Evolutionary conservation across 2,888 invertebrate genomes (phyloP), one percentile per base, ranked within the genome.

Genomic region (Pyrrhosoma nymphula): DNA sequence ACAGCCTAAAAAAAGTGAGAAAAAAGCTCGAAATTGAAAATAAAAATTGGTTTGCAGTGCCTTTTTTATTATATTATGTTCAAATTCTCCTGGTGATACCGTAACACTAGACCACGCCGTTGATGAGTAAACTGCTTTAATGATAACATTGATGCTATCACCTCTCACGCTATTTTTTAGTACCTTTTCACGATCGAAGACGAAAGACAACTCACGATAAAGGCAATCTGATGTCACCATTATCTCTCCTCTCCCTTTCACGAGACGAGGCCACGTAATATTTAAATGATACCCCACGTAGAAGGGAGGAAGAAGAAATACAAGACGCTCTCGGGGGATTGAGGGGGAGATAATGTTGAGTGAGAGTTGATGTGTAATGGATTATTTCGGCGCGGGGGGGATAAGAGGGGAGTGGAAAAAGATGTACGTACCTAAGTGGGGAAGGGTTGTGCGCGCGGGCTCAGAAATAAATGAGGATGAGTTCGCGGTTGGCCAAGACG

Each of bases 311-410:
- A 82, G 69, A 14, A 35, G 35, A n/a, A 69, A 35, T 82, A 82
- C 82, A 26, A 35, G 82, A 47, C 47, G n/a, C 8, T 4, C 14
- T 82, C 14, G 12, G 82, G 10, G 3, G 12, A 12, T 60, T 20
- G 60, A 16, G 60, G 6, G 60, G 60, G 82, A 82, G 82, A 82
- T 82, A 18, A 82, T 30, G 82, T n/a, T 16, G 82, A 35, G 82
- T 35, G 82, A 82, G 82, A 82, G 82, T 82, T 23, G 82, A 82
- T 82, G 82, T 69, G 82, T 82, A 82, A 82, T 82, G 82, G 82
- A 82, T 82, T 82, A 82, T 35, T 82, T 82, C 30, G 82, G 82
- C 10, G 82, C 23, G 69, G 20, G 69, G 26, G n/a, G 26, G n/a
- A n/a, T n/a, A n/a, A 69, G 8, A 10, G n/a, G n/a, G 26, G 69